These are phyloP conservation scores for Crocidura indochinensis DNA, from an alignment of 2,797 vertebrate species.

Conservation along the genomic window DNA sequence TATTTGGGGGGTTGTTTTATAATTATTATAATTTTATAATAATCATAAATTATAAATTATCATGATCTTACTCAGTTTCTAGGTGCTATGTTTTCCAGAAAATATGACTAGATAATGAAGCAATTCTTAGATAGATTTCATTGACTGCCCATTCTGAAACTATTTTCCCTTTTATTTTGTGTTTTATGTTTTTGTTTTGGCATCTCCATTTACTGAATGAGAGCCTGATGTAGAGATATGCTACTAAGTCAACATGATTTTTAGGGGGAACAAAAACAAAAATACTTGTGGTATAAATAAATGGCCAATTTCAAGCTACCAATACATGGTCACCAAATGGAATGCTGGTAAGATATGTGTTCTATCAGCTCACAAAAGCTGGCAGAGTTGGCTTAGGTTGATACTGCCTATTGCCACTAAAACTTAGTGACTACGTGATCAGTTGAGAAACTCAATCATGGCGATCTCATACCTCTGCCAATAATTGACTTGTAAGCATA, in stretches of 20 bases:
- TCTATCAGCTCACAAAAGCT: background rate
- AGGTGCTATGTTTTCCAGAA: slow-evolving; percentile 24
- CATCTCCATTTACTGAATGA: background rate
- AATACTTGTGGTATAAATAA: slow-evolving; percentile 21
- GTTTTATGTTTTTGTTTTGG: slow-evolving; percentile 13
- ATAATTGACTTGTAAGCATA: background rate
- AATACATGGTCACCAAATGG: background rate
- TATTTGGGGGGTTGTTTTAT: background rate
- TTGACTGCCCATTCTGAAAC: background rate
- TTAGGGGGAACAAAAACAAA: background rate
- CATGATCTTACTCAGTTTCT: background rate
- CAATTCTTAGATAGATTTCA: background rate
- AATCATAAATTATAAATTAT: background rate
- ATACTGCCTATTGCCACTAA: background rate
- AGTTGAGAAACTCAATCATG: background rate
- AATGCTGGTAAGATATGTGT: background rate
- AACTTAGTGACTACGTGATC: background rate
- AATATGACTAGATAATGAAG: background rate
- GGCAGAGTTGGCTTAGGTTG: background rate
- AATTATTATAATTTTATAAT: too few relatives aligned
- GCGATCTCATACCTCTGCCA: background rate
- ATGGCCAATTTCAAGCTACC: background rate
- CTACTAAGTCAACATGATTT: slow-evolving; percentile 1
- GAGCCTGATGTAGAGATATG: background rate
- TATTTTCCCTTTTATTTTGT: background rate